Evolutionary conservation across 2,797 vertebrate genomes (phyloP), one percentile per base, ranked within the genome.

Genomic region (Pangasius krempfi): DNA sequence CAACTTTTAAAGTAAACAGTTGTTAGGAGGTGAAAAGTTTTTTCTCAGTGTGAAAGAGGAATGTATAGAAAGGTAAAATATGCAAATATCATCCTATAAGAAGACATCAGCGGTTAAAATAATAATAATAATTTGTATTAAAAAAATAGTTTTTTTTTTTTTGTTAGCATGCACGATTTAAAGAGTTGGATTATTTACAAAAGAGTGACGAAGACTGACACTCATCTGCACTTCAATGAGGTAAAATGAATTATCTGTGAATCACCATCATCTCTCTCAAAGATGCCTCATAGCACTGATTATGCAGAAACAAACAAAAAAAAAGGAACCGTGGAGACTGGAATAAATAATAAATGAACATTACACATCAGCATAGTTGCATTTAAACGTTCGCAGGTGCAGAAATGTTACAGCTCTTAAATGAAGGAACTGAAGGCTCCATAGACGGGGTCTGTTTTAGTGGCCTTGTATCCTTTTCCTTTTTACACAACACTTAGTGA

Each of bases 171-270:
- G 58, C 82, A 79, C 86, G 56, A 50, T 90, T 89, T 89, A 64
- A 84, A 7, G 58, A 78, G 4, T 87, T 62, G 73, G 33, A 80
- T 86, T 86, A 86, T 60, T 85, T 83, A 86, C 76, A 86, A 87
- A 91, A 84, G 81, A 86, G 40, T 40, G 79, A 68, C 20, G 3
- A 68, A 81, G 58, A 88, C 37, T 40, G 85, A 73, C 18, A 14
- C 88, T 68, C 8, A 86, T 90, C 89, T 90, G 87, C 86, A 89
- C 85, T 91, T 92, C 90, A 91, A 86, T 92, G 82, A 90, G 86
- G 30, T 27, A 80, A 50, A 88, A 30, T 80, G 25, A 81, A 89
- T 84, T 27, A 80, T 87, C 58, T 83, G 62, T 88, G n/a, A 79
- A 79, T 20, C n/a, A 33, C 27, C 30, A 25, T 20, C 44, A 9